Percentiles rank a stretch among this genome's conserved stretches.
Conservation (phyloP, 2,888 invertebrate species). For the Oligia latruncula region DNA sequence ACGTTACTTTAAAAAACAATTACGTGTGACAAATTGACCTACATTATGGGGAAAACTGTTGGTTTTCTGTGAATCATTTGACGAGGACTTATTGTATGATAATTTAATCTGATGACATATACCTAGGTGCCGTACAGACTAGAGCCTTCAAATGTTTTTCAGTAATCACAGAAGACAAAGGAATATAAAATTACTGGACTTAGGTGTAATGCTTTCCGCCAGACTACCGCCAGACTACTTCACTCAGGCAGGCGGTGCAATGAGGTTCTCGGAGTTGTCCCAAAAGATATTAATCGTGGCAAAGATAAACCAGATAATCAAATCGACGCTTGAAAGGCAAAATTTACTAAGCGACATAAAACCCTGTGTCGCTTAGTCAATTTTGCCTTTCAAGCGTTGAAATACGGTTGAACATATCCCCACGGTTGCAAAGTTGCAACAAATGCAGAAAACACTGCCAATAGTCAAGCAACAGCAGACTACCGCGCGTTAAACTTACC, state of each 20-base stretch:
- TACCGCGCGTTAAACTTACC: not conserved
- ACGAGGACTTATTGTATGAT: conserved; percentile 1
- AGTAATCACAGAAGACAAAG: conserved; percentile 5
- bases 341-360: too few species aligned
- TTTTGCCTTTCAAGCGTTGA: too few species aligned
- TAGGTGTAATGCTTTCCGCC: too few species aligned
- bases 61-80: conserved; percentile 19
- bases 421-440: not conserved
- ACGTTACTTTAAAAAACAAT: conserved; percentile 1
- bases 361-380: too few species aligned
- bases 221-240: not conserved
- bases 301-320: not conserved
- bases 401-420: not conserved
- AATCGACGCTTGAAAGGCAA: not conserved
- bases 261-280: not conserved
- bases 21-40: conserved; percentile 25
- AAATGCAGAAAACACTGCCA: not conserved
- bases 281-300: not conserved
- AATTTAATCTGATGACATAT: not conserved
- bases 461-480: too few species aligned
- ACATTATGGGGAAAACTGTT: conserved; percentile 29
- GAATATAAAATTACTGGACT: not conserved
- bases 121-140: not conserved
- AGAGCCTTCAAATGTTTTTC: conserved; percentile 7
- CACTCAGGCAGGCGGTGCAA: not conserved